Base-by-base conservation (phyloP, 2,888 invertebrate species). In the Ethmia dodecea region DNA sequence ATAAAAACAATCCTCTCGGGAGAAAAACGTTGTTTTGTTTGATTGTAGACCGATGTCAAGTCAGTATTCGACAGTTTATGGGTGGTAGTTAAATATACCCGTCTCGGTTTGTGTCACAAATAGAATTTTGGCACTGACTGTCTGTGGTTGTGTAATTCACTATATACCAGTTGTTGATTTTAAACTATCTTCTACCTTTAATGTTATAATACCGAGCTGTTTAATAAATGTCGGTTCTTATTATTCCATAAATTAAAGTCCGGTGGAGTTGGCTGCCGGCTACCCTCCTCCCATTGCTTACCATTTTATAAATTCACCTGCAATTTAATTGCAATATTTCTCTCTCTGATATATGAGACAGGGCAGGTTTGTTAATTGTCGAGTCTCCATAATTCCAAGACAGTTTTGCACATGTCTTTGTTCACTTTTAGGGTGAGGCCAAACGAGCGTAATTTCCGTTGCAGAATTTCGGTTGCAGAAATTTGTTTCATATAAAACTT, bases 121-220 rank as follows among this genome's bases (percentile, higher is more conserved):
- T 86, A 84, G 81, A 84, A 80, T 78, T 84, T 86, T 86, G 86
- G 86, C 84, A 86, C 84, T 79, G 73, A 64, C 74, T 77, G 73
- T 78, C 75, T 72, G 72, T 61, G 69, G 75, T 84, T 86, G 79
- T 83, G 84, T 81, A 83, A 84, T 81, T 81, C 78, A 77, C 73
- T 77, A 73, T 76, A 75, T 78, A 79, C 70, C 67, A 69, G 74
- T 83, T 77, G 78, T 80, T 78, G 65, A 66, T 70, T 74, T 72
- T 64, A 52, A 64, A 69, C 64, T 74, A 71, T 72, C 67, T 68
- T 57, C 59, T 65, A 59, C 50, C 54, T 58, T 61, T 57, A 55
- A 52, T 52, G 50, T 48, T 26, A 12, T 26, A 25, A 11, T 25
- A 25, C 25, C 5, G 5, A n/a, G 27, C 30, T 22, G 33, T 40